A percentile compares a stretch with the other conserved stretches of the same genome.
phyloP scores from a whole-genome alignment of 2,797 vertebrate species.

The Eptatretus atami region DNA sequence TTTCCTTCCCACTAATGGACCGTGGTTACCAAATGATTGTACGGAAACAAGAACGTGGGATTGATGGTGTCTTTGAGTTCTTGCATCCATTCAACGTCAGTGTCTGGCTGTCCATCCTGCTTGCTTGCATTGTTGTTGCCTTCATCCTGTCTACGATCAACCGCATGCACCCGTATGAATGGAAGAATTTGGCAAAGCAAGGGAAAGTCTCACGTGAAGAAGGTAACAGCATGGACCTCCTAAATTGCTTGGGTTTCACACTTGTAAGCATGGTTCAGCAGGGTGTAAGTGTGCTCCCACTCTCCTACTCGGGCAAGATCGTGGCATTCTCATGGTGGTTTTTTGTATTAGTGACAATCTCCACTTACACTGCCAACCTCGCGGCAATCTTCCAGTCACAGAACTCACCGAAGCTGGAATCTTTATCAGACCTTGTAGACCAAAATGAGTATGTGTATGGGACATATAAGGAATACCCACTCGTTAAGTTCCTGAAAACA shows the following conservation, averaged over 20 bases:
- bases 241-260: constrained; percentile 3
- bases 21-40: constrained; percentile 2
- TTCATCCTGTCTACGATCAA: not conserved
- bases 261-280: constrained; percentile 4
- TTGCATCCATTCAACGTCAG: not conserved
- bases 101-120: constrained; percentile 5
- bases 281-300: not conserved
- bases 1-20: constrained; percentile 5
- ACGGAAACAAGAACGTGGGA: constrained; percentile 1
- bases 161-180: constrained; percentile 1
- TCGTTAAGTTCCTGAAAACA: not conserved
- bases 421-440: constrained; percentile 2
- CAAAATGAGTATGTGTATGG: not conserved
- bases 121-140: constrained; percentile 2
- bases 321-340: constrained; percentile 3
- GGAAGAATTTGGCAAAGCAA: constrained; percentile 2
- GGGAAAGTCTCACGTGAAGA: constrained; percentile 2
- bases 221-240: constrained; percentile 2
- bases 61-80: constrained; percentile 3
- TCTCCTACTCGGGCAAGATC: constrained; percentile 5
- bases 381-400: constrained; percentile 3
- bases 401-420: constrained; percentile 2
- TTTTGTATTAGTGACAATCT: not conserved
- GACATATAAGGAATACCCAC: not conserved
- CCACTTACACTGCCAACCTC: constrained; percentile 2